These are phyloP conservation scores for Colaptes auratus DNA, from an alignment of 2,113 vertebrate genomes.

Conservation along the genomic window DNA sequence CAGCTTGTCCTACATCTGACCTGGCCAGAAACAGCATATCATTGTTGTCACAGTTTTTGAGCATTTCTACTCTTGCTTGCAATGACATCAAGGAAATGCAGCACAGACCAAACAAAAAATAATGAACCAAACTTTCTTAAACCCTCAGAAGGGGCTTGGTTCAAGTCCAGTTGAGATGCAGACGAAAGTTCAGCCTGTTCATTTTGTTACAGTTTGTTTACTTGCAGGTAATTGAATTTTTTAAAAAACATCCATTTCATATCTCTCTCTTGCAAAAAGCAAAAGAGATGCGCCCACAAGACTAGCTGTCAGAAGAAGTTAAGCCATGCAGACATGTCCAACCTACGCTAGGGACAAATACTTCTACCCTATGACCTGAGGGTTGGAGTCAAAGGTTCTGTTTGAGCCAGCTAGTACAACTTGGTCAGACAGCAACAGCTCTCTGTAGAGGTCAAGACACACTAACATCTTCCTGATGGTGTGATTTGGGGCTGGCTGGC, in stretches of 20 bases:
- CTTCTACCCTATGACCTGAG: not conserved
- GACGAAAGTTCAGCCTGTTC: constrained; percentile 28
- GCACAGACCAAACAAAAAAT: not conserved
- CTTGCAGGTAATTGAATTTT: constrained; percentile 15
- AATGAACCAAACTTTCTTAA: not conserved
- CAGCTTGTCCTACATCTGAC: constrained; percentile 8
- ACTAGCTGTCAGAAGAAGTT: not conserved
- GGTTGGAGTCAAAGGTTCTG: not conserved
- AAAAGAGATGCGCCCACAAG: not conserved
- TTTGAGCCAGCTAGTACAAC: not conserved
- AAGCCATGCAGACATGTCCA: not conserved
- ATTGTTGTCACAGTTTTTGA: not conserved
- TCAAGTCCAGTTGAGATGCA: constrained; percentile 37
- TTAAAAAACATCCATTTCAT: not conserved
- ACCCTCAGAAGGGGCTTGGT: constrained; percentile 29
- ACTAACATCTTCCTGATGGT: not conserved
- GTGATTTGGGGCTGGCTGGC: not conserved
- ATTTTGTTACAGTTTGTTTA: constrained; percentile 23
- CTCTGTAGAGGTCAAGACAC: not conserved
- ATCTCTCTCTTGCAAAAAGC: not conserved
- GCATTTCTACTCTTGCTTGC: not conserved
- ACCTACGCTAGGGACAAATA: not conserved
- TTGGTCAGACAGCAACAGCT: not conserved
- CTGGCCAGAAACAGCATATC: not conserved
- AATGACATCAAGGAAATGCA: not conserved